Evolutionary conservation across 1,140 invertebrate species (phyloP), one percentile per base, ranked within the genome.

Genomic region (Belonocnema kinseyi): DNA sequence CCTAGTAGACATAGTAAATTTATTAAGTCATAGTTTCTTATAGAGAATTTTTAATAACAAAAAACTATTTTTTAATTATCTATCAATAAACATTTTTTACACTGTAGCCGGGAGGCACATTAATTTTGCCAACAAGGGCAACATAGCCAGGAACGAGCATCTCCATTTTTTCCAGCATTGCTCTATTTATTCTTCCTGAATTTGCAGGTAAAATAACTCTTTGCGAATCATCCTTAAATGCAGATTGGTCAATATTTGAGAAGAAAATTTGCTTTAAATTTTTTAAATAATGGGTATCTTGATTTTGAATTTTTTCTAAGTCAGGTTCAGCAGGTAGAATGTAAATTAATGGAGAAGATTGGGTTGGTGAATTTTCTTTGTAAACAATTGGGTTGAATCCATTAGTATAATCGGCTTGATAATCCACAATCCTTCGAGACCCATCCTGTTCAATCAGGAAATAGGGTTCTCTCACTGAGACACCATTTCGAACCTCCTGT

Each of bases 381-480:
- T 79, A 61, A 72, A 85, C 85, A 66, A 88, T 84, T n/a, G 87
- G 85, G 70, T 90, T 87, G 77, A 90, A 91, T 73, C 90, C 89
- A 58, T 88, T 85, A 21, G 85, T 72, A 10, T 85, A 72, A 77
- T 91, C 89, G 33, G 89, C 89, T 10, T 86, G 87, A 85, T 91
- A 90, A 50, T 87, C 81, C 56, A 88, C 88, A 33, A 33, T 85
- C 7, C 82, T 51, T 16, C 80, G 79, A n/a, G 78, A 80, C 26
- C 87, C 86, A 70, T 88, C 87, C 11, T 86, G 72, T 54, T 88
- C 82, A 0, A 85, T 12, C n/a, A 87, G 53, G 19, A 81, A 85
- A 58, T 87, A 86, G 26, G 77, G 75, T 3, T 84, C 85, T 17
- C 84, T 33, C 0, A 86, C 85, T 14, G 75, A 58, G 21, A 84